phyloP scores from a whole-genome alignment of 1,140 invertebrate species.

The Drosophila melanogaster region DNA sequence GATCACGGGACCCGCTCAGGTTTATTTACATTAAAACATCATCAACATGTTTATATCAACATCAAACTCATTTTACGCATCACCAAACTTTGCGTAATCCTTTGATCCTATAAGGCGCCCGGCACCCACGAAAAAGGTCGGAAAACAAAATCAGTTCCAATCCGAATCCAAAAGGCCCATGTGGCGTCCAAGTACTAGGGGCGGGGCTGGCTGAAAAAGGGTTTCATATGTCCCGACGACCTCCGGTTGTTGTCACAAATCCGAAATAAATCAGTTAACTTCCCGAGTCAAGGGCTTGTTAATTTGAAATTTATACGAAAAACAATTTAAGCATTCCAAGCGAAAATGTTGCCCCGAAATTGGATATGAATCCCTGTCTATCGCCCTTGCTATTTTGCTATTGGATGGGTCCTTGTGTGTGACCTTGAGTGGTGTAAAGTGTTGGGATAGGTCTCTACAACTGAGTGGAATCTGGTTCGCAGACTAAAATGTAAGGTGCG shows the following conservation, averaged over 20 bases:
- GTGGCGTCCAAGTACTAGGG: conserved; percentile 10
- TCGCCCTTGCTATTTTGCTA: conserved; percentile 1
- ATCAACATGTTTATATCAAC: conserved; percentile 83
- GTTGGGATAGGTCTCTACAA: conserved; percentile 44
- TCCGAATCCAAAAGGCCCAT: conserved; percentile 14
- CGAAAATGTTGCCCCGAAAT: conserved; percentile 48
- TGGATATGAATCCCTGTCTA: conserved; percentile 20
- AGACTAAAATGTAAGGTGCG: conserved; percentile 20
- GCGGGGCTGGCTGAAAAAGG: conserved; percentile 44
- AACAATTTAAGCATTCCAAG: conserved; percentile 73
- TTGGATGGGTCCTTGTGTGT: conserved; percentile 24
- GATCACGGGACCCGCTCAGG: conserved; percentile 31
- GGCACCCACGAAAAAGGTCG: conserved; percentile 45
- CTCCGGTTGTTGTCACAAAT: conserved; percentile 62
- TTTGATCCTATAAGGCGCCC: conserved; percentile 73
- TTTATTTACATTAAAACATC: conserved; percentile 83
- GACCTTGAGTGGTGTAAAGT: conserved; percentile 56
- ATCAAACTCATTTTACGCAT: conserved; percentile 83
- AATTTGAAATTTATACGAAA: conserved; percentile 82
- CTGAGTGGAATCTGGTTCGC: conserved; percentile 28
- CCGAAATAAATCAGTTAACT: conserved; percentile 81
- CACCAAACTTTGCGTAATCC: conserved; percentile 81
- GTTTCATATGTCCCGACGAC: conserved; percentile 62
- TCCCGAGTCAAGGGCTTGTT: conserved; percentile 70
- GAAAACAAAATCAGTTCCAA: conserved; percentile 40